Conservation (phyloP, 2,888 invertebrate genomes). For the Agriopis leucophaearia region DNA sequence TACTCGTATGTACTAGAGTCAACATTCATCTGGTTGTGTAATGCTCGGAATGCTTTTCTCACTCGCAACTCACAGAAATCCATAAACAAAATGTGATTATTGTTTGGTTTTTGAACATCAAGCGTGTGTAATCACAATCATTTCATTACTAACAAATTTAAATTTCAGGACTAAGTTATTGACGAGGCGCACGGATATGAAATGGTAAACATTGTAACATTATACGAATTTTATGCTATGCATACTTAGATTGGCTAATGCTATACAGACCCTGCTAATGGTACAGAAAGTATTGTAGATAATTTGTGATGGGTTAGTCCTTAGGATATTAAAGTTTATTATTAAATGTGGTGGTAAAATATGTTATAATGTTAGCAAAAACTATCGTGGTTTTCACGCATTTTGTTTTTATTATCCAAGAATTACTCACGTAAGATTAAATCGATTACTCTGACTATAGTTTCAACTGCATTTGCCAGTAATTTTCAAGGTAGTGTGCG, state of each 20-base stretch:
- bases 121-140: constrained; percentile 65
- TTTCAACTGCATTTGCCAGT: too few relatives aligned
- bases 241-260: constrained; percentile 69
- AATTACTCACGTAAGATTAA: too few relatives aligned
- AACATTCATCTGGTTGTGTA: too few relatives aligned
- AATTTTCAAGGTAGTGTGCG: too few relatives aligned
- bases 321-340: constrained; percentile 18
- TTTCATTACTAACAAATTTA: constrained; percentile 85
- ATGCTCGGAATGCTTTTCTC: constrained; percentile 29
- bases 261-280: constrained; percentile 54
- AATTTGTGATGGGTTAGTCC: constrained; percentile 26
- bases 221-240: constrained; percentile 68
- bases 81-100: constrained; percentile 13
- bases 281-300: constrained; percentile 39
- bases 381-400: too few relatives aligned
- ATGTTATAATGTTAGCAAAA: background rate
- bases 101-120: constrained; percentile 45
- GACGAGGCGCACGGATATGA: constrained; percentile 93
- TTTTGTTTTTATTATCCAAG: too few relatives aligned
- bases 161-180: constrained; percentile 95
- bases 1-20: too few relatives aligned
- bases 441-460: too few relatives aligned
- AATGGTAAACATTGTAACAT: constrained; percentile 89
- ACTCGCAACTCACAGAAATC: constrained; percentile 9
- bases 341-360: background rate